A percentile compares a stretch with the other conserved stretches of the same genome.
These are phyloP conservation scores for Caradrina clavipalpis DNA, from an alignment of 2,888 invertebrate species.

Conservation along the genomic window DNA sequence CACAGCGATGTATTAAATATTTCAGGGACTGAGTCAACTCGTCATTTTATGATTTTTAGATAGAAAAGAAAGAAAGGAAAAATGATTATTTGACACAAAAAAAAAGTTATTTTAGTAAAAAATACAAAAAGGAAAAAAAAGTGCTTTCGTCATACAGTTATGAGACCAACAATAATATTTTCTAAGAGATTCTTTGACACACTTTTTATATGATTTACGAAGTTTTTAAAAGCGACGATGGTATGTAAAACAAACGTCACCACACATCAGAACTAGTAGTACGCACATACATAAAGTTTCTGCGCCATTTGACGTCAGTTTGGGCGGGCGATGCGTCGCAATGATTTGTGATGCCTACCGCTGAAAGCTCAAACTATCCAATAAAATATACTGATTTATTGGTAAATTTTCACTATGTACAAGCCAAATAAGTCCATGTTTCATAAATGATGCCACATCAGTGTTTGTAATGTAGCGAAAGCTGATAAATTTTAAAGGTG, in stretches of 20 bases:
- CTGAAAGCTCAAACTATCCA: slow-evolving; percentile 70
- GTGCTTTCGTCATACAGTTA: too few species aligned
- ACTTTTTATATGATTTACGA: neutral
- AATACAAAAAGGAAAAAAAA: too few species aligned
- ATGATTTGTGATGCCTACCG: slow-evolving; percentile 72
- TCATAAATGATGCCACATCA: slow-evolving; percentile 38
- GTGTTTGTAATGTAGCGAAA: slow-evolving; percentile 36
- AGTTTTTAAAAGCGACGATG: slow-evolving; percentile 37
- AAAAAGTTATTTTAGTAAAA: too few species aligned
- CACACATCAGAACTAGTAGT: slow-evolving; percentile 55
- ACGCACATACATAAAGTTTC: slow-evolving; percentile 62
- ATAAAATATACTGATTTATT: slow-evolving; percentile 69
- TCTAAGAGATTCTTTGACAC: neutral
- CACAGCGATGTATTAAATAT: too few species aligned
- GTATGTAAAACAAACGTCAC: slow-evolving; percentile 49
- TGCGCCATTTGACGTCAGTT: slow-evolving; percentile 73
- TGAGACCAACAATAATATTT: neutral
- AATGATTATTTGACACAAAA: too few species aligned
- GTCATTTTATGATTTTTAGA: too few species aligned
- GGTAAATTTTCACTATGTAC: slow-evolving; percentile 47
- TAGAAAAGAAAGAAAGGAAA: too few species aligned
- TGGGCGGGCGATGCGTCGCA: slow-evolving; percentile 67
- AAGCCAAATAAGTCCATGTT: slow-evolving; percentile 41
- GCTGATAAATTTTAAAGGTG: slow-evolving; percentile 36
- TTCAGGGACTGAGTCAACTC: too few species aligned